Percentiles rank a stretch among this genome's conserved stretches.
These are phyloP conservation scores for Chelon auratus DNA, from an alignment of 2,797 vertebrate species.

Conservation along the genomic window DNA sequence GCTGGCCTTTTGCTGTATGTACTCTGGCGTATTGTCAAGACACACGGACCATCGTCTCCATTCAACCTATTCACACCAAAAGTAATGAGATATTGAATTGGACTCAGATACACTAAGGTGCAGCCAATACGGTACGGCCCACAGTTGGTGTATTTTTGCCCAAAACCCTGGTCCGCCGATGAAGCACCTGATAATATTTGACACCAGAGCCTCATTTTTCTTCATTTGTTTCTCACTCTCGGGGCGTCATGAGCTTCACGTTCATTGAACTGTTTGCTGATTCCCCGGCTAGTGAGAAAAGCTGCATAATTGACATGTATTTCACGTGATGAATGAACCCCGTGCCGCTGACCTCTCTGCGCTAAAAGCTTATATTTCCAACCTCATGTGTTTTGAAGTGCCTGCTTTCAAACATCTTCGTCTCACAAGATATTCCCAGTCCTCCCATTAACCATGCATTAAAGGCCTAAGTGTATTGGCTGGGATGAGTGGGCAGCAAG, in stretches of 20 bases:
- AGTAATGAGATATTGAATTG: conserved; percentile 85
- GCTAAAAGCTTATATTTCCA: conserved; percentile 56
- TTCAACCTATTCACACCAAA: conserved; percentile 80
- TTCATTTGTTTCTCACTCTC: conserved; percentile 58
- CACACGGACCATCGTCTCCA: conserved; percentile 69
- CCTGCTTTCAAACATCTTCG: conserved; percentile 67
- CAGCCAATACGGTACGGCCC: conserved; percentile 44
- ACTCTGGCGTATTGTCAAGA: conserved; percentile 75
- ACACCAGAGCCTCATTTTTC: conserved; percentile 68
- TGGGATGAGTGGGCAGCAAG: conserved; percentile 70
- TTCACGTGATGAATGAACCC: conserved; percentile 61
- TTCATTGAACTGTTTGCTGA: conserved; percentile 8
- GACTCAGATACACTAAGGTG: conserved; percentile 65
- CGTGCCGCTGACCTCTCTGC: conserved; percentile 39
- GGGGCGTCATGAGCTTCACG: conserved; percentile 22
- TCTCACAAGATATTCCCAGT: conserved; percentile 70
- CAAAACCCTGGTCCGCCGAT: conserved; percentile 34
- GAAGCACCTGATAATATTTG: conserved; percentile 57
- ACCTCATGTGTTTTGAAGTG: conserved; percentile 49
- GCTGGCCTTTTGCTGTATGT: conserved; percentile 75
- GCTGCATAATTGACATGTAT: conserved; percentile 43
- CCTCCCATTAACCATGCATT: conserved; percentile 83
- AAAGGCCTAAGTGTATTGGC: conserved; percentile 72
- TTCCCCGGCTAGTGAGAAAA: conserved; percentile 27
- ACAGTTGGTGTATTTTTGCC: conserved; percentile 29